Percentiles rank a stretch among this genome's conserved stretches.
These are phyloP conservation scores for Cylas formicarius DNA, from an alignment of 1,140 invertebrate genomes.

Conservation along the genomic window DNA sequence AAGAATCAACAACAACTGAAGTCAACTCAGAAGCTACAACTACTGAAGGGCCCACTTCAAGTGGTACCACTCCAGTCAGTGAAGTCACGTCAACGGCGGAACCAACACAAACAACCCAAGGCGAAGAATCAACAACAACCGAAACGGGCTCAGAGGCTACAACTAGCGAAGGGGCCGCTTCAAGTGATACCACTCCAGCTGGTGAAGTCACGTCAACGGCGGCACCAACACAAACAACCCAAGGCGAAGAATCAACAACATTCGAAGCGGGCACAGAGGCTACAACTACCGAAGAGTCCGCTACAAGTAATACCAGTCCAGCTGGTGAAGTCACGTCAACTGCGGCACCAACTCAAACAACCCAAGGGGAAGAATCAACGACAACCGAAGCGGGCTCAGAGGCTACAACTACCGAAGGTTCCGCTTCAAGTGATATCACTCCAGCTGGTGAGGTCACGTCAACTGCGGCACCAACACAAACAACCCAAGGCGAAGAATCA, in stretches of 20 bases:
- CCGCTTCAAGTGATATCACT: not conserved
- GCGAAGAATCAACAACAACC: not conserved
- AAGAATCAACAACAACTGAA: not conserved
- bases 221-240: not conserved
- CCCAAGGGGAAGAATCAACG: slow-evolving; percentile 1
- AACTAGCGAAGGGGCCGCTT: not conserved
- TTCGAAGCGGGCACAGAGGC: not conserved
- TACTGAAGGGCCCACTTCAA: not conserved
- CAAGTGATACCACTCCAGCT: not conserved
- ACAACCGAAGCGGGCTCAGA: not conserved
- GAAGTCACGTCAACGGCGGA: not conserved
- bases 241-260: not conserved
- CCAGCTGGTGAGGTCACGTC: not conserved
- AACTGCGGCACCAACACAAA: not conserved
- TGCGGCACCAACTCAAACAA: not conserved
- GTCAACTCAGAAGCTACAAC: not conserved
- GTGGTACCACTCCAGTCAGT: too few species aligned
- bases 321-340: not conserved
- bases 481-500: not conserved
- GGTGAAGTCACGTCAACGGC: not conserved
- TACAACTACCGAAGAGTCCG: not conserved
- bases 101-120: not conserved
- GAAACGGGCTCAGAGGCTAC: not conserved
- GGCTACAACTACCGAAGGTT: not conserved
- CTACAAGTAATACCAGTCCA: not conserved